Conservation (phyloP, 2,797 vertebrate species). For the Darevskia mixta region DNA sequence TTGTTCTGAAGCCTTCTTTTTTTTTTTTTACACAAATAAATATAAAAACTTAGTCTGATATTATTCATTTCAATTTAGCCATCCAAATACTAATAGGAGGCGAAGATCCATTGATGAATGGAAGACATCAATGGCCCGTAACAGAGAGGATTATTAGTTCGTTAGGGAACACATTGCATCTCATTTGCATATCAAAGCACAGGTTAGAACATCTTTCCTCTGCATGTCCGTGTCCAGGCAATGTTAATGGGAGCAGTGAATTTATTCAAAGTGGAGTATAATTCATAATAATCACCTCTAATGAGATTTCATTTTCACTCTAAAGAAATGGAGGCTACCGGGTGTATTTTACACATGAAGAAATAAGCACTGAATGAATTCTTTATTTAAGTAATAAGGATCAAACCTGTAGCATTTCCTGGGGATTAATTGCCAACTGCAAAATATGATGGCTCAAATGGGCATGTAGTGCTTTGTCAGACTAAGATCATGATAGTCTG, state of each 20-base stretch:
- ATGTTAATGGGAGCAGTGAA: slow-evolving; percentile 11
- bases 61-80: background rate
- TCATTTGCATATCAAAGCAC: slow-evolving; percentile 26
- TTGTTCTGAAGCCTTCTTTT: background rate
- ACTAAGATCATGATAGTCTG: background rate
- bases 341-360: slow-evolving; percentile 14
- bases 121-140: background rate
- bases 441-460: background rate
- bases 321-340: background rate
- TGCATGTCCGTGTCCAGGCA: background rate
- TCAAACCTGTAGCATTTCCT: background rate
- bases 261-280: background rate
- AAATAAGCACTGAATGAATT: background rate
- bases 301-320: slow-evolving; percentile 24
- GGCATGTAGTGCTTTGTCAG: fast-evolving
- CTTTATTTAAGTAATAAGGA: slow-evolving; percentile 3
- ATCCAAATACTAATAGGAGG: slow-evolving; percentile 16
- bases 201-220: slow-evolving; percentile 16
- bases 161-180: background rate
- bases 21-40: background rate
- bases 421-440: background rate
- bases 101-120: slow-evolving; percentile 4
- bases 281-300: slow-evolving; percentile 16
- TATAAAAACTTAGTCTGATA: slow-evolving; percentile 10
- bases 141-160: slow-evolving; percentile 22